These are phyloP conservation scores for Gymnodraco acuticeps DNA, from an alignment of 2,797 vertebrate species.

Conservation along the genomic window DNA sequence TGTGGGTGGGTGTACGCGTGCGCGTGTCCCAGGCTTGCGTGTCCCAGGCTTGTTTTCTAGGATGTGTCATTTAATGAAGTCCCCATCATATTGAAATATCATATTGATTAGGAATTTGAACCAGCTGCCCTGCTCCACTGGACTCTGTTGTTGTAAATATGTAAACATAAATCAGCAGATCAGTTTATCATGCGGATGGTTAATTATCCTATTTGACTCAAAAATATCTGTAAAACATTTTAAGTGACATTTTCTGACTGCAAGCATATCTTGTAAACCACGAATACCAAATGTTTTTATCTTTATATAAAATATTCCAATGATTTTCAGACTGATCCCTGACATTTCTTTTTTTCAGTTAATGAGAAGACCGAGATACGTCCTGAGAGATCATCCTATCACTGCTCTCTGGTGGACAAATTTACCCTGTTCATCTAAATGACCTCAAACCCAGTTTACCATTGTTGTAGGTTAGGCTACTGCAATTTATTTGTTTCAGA, in stretches of 20 bases:
- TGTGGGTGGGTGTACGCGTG: not conserved
- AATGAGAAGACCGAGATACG: too few relatives aligned
- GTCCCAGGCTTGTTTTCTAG: slow-evolving; percentile 18
- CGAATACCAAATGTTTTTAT: not conserved
- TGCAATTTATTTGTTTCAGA: not conserved
- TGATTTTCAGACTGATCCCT: not conserved
- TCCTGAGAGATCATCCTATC: not conserved
- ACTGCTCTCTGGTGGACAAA: slow-evolving; percentile 4
- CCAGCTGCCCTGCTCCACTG: slow-evolving; percentile 3
- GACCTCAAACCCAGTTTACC: not conserved
- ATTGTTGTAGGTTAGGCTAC: not conserved
- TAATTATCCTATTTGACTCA: not conserved
- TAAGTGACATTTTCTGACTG: too few relatives aligned
- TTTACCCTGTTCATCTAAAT: not conserved
- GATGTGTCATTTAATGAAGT: slow-evolving; percentile 23
- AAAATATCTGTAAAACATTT: not conserved
- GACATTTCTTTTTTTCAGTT: not conserved
- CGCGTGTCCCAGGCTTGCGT: slow-evolving; percentile 5
- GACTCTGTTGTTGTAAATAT: slow-evolving; percentile 7
- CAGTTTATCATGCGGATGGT: not conserved
- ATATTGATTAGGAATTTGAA: slow-evolving; percentile 9
- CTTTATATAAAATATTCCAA: not conserved
- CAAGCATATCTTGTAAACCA: too few relatives aligned
- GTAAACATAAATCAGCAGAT: slow-evolving; percentile 6
- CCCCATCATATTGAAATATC: slow-evolving; percentile 9